phyloP scores from a whole-genome alignment of 2,113 vertebrate species.

The Murina feae region DNA sequence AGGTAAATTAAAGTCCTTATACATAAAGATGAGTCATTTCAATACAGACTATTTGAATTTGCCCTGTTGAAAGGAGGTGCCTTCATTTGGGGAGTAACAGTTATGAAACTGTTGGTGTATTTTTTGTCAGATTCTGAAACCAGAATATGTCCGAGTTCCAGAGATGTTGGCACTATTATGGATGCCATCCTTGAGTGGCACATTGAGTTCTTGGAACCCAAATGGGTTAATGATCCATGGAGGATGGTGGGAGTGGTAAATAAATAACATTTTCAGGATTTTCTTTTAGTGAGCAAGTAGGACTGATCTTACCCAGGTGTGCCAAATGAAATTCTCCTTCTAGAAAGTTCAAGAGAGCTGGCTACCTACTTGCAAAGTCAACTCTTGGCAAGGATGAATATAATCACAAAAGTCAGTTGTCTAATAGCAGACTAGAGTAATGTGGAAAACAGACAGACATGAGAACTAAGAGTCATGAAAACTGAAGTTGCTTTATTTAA shows the following conservation, averaged over 20 bases:
- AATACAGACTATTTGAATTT: not conserved
- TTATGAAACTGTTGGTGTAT: not conserved
- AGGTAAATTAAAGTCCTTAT: not conserved
- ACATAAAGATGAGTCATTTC: not conserved
- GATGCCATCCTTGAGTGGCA: not conserved
- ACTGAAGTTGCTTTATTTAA: conserved; percentile 1
- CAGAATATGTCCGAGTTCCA: not conserved
- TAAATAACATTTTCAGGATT: not conserved
- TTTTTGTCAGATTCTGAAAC: not conserved
- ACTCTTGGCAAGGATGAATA: not conserved
- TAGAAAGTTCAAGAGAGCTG: not conserved
- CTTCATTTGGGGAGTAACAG: not conserved
- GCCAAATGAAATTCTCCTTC: not conserved
- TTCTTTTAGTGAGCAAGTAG: not conserved
- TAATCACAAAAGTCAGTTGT: not conserved
- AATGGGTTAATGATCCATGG: not conserved
- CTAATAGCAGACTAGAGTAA: not conserved
- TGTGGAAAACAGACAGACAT: not conserved
- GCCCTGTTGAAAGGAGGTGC: not conserved
- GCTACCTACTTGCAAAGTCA: not conserved
- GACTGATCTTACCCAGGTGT: not conserved
- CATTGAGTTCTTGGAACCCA: not conserved
- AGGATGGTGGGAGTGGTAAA: not conserved
- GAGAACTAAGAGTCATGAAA: not conserved
- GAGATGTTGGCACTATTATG: not conserved